Percentiles rank a stretch among this genome's conserved stretches.
Evolutionary conservation across 1,140 invertebrate genomes (phyloP).

Genomic region (Atta texana): DNA sequence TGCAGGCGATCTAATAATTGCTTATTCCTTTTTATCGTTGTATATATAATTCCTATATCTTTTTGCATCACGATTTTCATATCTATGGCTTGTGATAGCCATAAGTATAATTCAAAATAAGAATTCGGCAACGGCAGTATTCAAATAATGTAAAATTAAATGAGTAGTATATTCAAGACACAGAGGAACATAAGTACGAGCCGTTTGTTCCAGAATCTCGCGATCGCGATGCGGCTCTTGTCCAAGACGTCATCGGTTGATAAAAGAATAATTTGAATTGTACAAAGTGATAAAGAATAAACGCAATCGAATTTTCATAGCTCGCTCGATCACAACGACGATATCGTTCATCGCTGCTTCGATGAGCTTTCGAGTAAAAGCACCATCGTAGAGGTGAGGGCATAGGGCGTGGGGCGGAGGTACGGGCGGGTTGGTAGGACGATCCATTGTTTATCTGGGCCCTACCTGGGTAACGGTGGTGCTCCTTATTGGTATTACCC

Average conservation of each 20-base stretch:
- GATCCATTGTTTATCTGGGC: conserved; percentile 72
- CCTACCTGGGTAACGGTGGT: conserved; percentile 84
- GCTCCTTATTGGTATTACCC: conserved; percentile 84
- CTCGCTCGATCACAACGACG: neutral
- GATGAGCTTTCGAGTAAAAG: conserved; percentile 6
- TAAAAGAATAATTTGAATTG: conserved; percentile 8
- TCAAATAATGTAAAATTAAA: conserved; percentile 4
- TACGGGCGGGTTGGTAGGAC: conserved; percentile 18
- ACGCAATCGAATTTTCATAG: neutral
- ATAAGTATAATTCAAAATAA: neutral
- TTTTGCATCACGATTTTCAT: neutral
- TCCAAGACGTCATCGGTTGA: neutral
- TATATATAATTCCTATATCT: neutral
- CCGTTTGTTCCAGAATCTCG: neutral
- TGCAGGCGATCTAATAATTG: neutral
- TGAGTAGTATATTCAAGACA: neutral
- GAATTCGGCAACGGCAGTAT: neutral
- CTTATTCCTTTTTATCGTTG: neutral
- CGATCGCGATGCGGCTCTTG: conserved; percentile 15
- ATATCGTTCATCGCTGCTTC: neutral
- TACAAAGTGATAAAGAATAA: neutral
- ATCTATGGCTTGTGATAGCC: neutral
- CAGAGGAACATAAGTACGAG: neutral
- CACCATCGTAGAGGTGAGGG: neutral
- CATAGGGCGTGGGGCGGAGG: neutral